Conservation (phyloP, 2,888 invertebrate genomes). For the Thereva nobilitata region DNA sequence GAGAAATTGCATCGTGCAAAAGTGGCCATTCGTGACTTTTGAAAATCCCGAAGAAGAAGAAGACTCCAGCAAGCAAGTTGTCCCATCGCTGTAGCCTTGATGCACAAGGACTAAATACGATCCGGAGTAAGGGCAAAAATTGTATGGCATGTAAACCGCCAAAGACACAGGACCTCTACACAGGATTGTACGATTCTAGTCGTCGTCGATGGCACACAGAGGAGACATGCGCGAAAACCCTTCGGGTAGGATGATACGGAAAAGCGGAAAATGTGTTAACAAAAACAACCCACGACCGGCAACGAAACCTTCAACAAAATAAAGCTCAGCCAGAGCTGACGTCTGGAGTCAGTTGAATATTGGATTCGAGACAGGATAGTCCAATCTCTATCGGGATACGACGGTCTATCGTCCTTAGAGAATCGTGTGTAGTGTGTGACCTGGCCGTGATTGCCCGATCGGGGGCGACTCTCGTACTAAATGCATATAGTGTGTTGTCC, state of each 20-base stretch:
- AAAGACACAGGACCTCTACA: no score
- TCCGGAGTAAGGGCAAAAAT: no score
- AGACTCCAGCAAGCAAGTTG: no score
- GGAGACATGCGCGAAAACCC: conserved; percentile 20
- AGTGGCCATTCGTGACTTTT: no score
- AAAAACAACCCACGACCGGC: conserved; percentile 33
- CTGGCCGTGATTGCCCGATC: not conserved
- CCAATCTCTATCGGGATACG: not conserved
- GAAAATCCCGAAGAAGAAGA: no score
- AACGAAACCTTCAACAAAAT: conserved; percentile 30
- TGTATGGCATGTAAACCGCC: no score
- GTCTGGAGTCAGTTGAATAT: conserved; percentile 22
- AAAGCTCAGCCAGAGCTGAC: conserved; percentile 18
- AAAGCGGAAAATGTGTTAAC: conserved; percentile 27
- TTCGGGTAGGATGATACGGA: conserved; percentile 7
- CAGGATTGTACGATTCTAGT: no score
- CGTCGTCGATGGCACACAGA: not conserved
- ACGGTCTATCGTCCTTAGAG: not conserved
- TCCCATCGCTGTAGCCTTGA: no score
- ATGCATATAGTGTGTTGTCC: not conserved
- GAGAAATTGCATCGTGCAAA: no score
- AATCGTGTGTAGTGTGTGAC: not conserved
- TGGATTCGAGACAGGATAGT: conserved; percentile 19
- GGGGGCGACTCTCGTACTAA: no score
- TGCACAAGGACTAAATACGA: no score